Conservation (phyloP, 2,888 invertebrate species). For the Cyclophora punctaria region DNA sequence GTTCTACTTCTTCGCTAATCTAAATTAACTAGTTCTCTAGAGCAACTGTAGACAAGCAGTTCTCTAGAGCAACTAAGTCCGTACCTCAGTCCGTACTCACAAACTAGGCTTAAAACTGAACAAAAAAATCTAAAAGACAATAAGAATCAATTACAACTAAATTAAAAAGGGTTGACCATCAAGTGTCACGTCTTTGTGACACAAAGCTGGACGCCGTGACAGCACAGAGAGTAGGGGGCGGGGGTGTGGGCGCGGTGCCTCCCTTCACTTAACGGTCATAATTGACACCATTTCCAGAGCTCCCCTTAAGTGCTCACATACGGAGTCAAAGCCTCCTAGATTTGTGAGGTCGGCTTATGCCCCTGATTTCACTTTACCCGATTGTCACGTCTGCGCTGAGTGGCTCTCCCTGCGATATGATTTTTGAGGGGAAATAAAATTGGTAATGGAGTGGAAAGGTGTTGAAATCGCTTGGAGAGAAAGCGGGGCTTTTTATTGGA, state of each 20-base stretch:
- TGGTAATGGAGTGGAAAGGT: conserved; percentile 70
- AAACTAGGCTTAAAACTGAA: too few relatives aligned
- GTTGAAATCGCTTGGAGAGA: conserved; percentile 30
- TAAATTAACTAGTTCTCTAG: too few relatives aligned
- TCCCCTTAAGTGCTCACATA: conserved; percentile 63
- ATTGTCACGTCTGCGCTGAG: conserved; percentile 66
- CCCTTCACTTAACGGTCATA: conserved; percentile 66
- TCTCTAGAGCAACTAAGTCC: too few relatives aligned
- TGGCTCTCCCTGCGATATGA: conserved; percentile 53
- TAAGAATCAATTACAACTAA: neutral
- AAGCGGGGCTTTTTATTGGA: conserved; percentile 35
- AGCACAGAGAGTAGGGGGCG: too few relatives aligned
- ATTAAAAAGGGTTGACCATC: neutral
- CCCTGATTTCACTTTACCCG: conserved; percentile 66
- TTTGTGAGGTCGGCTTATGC: conserved; percentile 68
- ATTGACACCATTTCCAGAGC: conserved; percentile 68
- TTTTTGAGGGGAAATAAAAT: conserved; percentile 67
- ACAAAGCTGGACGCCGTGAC: too few relatives aligned
- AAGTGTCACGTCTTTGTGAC: neutral
- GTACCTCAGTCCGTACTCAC: too few relatives aligned
- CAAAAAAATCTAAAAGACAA: too few relatives aligned
- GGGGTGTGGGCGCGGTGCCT: conserved; percentile 10
- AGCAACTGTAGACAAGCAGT: too few relatives aligned
- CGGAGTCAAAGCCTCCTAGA: conserved; percentile 49
- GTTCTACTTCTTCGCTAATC: too few relatives aligned